phyloP scores from a whole-genome alignment of 2,888 invertebrate species.

The Ectobius pallidus region DNA sequence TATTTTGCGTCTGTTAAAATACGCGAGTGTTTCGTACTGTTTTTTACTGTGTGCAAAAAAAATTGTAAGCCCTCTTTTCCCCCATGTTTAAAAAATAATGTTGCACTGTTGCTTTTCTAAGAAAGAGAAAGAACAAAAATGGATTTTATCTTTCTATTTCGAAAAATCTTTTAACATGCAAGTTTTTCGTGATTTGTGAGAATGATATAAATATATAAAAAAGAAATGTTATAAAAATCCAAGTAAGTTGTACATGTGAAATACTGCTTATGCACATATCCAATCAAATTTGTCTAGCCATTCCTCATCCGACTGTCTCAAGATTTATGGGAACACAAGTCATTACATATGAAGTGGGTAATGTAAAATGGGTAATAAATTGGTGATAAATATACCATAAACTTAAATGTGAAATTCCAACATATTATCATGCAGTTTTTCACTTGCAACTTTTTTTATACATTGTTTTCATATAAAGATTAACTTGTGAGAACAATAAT shows the following conservation, averaged over 20 bases:
- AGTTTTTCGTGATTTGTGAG: slow-evolving; percentile 1
- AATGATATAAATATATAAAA: too few relatives aligned
- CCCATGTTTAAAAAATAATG: neutral
- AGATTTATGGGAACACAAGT: too few relatives aligned
- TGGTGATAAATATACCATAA: too few relatives aligned
- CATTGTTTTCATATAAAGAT: too few relatives aligned
- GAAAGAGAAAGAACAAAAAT: neutral
- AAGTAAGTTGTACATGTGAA: slow-evolving; percentile 27
- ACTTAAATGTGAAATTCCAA: too few relatives aligned
- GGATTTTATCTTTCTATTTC: slow-evolving; percentile 11
- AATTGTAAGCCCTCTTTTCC: slow-evolving; percentile 9
- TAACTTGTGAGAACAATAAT: too few relatives aligned
- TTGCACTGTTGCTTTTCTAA: slow-evolving; percentile 24
- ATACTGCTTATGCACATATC: slow-evolving; percentile 33
- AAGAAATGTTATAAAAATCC: neutral
- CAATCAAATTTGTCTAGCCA: neutral
- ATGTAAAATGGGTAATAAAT: too few relatives aligned
- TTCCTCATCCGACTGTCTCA: too few relatives aligned
- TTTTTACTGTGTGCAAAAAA: slow-evolving; percentile 40
- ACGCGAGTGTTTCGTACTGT: slow-evolving; percentile 38
- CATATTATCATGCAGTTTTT: too few relatives aligned
- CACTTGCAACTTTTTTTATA: too few relatives aligned
- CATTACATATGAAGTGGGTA: too few relatives aligned
- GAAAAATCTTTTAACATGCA: slow-evolving; percentile 5
- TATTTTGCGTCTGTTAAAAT: slow-evolving; percentile 25